A percentile compares a stretch with the other conserved stretches of the same genome.
phyloP scores from a whole-genome alignment of 2,797 vertebrate genomes.

The Hydrolagus colliei region DNA sequence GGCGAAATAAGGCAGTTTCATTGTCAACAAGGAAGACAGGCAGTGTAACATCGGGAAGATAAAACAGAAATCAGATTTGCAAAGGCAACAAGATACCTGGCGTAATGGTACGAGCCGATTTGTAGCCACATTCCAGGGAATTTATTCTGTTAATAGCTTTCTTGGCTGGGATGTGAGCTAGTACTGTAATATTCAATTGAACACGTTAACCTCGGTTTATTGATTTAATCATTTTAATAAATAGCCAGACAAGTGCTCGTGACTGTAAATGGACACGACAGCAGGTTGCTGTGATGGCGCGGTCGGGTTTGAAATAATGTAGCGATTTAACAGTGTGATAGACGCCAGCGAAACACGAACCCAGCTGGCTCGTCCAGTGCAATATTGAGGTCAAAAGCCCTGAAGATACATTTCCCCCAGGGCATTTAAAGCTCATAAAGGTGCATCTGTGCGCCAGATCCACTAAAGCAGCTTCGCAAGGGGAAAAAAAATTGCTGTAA shows the following conservation, averaged over 20 bases:
- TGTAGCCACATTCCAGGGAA: neutral
- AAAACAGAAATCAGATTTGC: too few species aligned
- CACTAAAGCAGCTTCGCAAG: neutral
- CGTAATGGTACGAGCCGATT: neutral
- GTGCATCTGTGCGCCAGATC: neutral
- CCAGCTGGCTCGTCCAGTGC: neutral
- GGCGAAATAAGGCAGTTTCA: too few species aligned
- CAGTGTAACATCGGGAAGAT: too few species aligned
- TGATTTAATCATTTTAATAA: slow-evolving; percentile 10
- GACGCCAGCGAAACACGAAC: too few species aligned
- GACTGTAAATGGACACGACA: neutral
- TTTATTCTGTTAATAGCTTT: slow-evolving; percentile 8
- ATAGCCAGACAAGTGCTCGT: neutral
- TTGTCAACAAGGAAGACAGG: too few species aligned
- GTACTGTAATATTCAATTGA: neutral
- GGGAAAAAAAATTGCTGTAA: neutral
- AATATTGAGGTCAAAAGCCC: neutral
- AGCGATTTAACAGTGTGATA: too few species aligned
- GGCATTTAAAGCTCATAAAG: too few species aligned
- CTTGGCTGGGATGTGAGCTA: neutral
- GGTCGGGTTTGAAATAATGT: too few species aligned
- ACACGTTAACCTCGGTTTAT: neutral
- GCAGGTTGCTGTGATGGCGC: too few species aligned
- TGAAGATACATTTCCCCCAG: neutral
- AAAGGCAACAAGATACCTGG: neutral